Base-by-base conservation (phyloP, 1,140 invertebrate species). In the Andrena cerasifolii region DNA sequence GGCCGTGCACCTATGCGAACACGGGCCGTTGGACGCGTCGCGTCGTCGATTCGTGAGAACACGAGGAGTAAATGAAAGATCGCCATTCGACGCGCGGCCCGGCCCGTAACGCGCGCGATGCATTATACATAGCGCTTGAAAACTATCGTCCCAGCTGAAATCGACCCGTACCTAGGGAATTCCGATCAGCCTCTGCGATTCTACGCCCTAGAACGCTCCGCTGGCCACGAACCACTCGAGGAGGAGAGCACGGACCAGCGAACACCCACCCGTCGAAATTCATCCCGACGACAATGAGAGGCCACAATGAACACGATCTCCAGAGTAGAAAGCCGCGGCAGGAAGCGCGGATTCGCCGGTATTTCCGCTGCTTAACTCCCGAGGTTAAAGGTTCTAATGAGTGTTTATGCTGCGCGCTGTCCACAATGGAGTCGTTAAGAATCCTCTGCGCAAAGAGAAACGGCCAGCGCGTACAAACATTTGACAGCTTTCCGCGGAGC, bases 51-150 rank as follows among this genome's bases (percentile, higher is more conserved):
- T 80, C 78, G 83, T 85, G 82, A 82, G 83, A 85, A 85, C 63
- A 47, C 67, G n/a, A 21, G 62, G 47, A 40, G 84, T 67, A 72
- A 86, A 83, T 82, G 85, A 83, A 86, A 81, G 78, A 86, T 86
- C 83, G 70, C 36, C 58, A 86, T 86, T 83, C 85, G 56, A n/a
- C 33, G 45, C 79, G 84, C 79, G 75, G 49, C 71, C 43, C 83
- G 59, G 36, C 40, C 77, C 51, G n/a, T n/a, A 40, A 56, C 5
- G 51, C 71, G 71, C 65, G 84, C 59, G 68, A 75, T 86, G 84
- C 84, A 86, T 86, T 83, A 83, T 83, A 86, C 84, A 86, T 86
- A 28, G 61, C 62, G 21, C 21, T 53, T 43, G 67, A 74, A 59
- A 83, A 67, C 63, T 26, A 70, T 65, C 67, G 47, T 83, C 33